Percentiles rank a stretch among this genome's conserved stretches.
Conservation (phyloP, 2,113 vertebrate genomes). For the Psephotus haematonotus region DNA sequence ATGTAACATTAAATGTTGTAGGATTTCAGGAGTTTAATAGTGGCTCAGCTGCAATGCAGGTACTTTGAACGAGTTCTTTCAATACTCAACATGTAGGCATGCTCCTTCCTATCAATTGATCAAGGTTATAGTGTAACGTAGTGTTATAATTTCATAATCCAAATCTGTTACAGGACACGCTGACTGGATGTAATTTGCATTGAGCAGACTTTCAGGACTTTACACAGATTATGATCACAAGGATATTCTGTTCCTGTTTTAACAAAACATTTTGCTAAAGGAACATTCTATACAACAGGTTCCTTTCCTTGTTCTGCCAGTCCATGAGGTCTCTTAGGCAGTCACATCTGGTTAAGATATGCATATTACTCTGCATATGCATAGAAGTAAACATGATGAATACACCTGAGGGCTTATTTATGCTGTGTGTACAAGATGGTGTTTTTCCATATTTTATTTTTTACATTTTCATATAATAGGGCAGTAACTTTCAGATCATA, state of each 20-base stretch:
- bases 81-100: neutral
- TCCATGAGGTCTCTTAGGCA: neutral
- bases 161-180: neutral
- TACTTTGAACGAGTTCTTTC: constrained; percentile 21
- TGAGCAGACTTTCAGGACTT: neutral
- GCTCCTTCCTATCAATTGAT: neutral
- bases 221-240: neutral
- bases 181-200: neutral
- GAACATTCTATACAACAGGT: neutral
- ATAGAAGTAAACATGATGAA: neutral
- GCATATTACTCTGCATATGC: neutral
- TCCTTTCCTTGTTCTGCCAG: neutral
- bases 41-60: constrained; percentile 52
- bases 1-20: neutral
- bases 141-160: neutral
- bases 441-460: neutral
- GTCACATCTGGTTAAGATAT: neutral
- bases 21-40: constrained; percentile 30
- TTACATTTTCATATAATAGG: neutral
- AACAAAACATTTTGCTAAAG: neutral
- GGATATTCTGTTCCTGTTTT: neutral
- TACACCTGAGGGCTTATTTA: neutral
- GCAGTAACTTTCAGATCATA: neutral
- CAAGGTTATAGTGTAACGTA: neutral
- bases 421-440: neutral